Conservation (phyloP, 2,113 vertebrate genomes). For the Bos javanicus region DNA sequence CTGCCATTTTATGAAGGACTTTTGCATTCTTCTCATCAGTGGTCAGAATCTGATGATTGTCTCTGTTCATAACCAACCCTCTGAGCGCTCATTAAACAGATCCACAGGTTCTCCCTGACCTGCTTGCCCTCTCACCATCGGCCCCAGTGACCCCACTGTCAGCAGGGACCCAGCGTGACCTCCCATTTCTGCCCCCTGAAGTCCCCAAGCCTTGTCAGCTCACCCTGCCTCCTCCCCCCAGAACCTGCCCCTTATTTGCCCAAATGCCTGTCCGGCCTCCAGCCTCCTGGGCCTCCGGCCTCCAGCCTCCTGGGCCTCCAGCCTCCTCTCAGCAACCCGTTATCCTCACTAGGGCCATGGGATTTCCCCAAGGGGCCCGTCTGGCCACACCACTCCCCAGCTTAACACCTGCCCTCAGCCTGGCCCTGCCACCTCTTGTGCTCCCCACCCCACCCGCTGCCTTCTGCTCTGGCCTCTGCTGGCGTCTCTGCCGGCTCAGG, state of each 20-base stretch:
- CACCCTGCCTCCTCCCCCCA: not conserved
- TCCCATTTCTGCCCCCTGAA: not conserved
- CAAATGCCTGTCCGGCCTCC: not conserved
- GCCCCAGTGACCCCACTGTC: not conserved
- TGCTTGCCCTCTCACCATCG: not conserved
- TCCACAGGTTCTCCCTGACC: rapidly evolving
- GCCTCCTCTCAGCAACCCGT: not conserved
- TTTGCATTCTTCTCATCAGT: not conserved
- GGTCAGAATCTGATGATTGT: not conserved
- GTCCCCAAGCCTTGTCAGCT: not conserved
- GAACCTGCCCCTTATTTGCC: not conserved
- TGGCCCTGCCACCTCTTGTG: rapidly evolving
- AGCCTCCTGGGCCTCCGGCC: not conserved
- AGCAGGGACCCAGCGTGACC: not conserved
- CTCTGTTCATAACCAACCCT: not conserved
- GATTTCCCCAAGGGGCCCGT: not conserved
- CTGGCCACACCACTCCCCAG: not conserved
- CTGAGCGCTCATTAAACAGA: not conserved
- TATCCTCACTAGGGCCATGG: not conserved
- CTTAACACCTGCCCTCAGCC: not conserved
- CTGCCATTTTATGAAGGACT: not conserved
- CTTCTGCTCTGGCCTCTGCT: not conserved
- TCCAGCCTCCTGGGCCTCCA: not conserved
- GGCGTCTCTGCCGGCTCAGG: not conserved
- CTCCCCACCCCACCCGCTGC: not conserved